These are phyloP conservation scores for Pandemis corylana DNA, from an alignment of 2,888 invertebrate genomes.

Conservation along the genomic window DNA sequence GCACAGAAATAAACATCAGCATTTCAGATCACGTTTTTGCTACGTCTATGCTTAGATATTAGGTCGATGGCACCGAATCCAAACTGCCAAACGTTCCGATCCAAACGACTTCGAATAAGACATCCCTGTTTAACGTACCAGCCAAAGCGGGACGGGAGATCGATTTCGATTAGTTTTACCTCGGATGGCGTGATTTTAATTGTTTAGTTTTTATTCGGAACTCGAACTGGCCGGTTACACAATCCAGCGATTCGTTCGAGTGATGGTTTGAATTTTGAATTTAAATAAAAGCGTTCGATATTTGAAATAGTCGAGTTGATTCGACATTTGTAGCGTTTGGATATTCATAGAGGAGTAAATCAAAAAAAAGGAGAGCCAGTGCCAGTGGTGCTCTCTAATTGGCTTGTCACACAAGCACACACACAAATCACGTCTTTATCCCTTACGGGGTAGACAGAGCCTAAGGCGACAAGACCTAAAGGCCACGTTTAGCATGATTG, in stretches of 20 bases:
- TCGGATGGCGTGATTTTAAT: constrained; percentile 45
- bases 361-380: background rate
- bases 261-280: constrained; percentile 43
- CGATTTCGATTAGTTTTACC: constrained; percentile 3
- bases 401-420: too few species aligned
- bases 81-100: constrained; percentile 33
- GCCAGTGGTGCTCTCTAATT: too few species aligned
- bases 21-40: constrained; percentile 42
- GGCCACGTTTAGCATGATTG: too few species aligned
- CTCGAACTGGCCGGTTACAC: constrained; percentile 44
- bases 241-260: constrained; percentile 37
- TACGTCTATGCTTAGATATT: constrained; percentile 40
- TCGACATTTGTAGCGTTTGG: background rate
- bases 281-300: constrained; percentile 37
- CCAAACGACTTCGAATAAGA: constrained; percentile 8
- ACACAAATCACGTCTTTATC: too few species aligned
- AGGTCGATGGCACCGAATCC: constrained; percentile 40
- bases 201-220: constrained; percentile 47
- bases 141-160: constrained; percentile 10
- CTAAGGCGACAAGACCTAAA: too few species aligned
- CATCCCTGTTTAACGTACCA: constrained; percentile 19
- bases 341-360: background rate
- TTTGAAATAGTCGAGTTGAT: background rate
- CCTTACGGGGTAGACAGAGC: too few species aligned
- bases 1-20: constrained; percentile 20